These are phyloP conservation scores for Oreohelix idahoensis DNA, from an alignment of 1,140 invertebrate species.

Conservation along the genomic window DNA sequence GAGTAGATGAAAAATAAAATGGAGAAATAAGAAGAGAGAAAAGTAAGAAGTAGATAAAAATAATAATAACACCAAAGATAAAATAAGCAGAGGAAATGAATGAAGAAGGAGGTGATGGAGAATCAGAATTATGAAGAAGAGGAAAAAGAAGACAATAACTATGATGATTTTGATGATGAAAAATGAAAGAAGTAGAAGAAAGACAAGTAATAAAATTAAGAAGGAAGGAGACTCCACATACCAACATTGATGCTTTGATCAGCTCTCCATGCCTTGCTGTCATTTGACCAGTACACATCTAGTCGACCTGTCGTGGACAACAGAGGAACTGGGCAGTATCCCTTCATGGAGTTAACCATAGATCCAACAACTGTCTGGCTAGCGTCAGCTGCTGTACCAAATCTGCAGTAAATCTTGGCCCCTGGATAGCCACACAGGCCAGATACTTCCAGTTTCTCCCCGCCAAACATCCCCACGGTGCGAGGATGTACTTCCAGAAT, in stretches of 20 bases:
- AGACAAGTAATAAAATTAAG: too few species aligned
- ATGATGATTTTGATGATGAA: too few species aligned
- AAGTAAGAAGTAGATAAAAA: too few species aligned
- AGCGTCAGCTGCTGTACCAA: not conserved
- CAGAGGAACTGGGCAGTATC: conserved; percentile 28
- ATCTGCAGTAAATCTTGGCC: conserved; percentile 17
- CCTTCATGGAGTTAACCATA: conserved; percentile 23
- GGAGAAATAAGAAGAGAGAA: too few species aligned
- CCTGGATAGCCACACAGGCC: not conserved
- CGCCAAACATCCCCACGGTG: conserved; percentile 33
- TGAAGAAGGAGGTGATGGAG: too few species aligned
- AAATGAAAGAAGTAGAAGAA: too few species aligned
- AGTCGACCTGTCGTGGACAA: not conserved
- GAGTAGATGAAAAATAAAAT: too few species aligned
- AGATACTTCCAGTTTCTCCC: conserved; percentile 36
- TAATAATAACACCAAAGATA: too few species aligned
- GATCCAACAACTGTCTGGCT: not conserved
- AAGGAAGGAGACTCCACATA: not conserved
- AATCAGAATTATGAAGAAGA: too few species aligned
- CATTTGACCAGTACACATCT: not conserved
- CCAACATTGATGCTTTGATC: conserved; percentile 24
- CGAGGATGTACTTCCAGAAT: conserved; percentile 31
- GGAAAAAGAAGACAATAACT: too few species aligned
- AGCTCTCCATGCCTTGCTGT: not conserved
- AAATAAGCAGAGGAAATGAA: too few species aligned